Base-by-base conservation (phyloP, 2,888 invertebrate genomes). In the Drosophila quinaria region DNA sequence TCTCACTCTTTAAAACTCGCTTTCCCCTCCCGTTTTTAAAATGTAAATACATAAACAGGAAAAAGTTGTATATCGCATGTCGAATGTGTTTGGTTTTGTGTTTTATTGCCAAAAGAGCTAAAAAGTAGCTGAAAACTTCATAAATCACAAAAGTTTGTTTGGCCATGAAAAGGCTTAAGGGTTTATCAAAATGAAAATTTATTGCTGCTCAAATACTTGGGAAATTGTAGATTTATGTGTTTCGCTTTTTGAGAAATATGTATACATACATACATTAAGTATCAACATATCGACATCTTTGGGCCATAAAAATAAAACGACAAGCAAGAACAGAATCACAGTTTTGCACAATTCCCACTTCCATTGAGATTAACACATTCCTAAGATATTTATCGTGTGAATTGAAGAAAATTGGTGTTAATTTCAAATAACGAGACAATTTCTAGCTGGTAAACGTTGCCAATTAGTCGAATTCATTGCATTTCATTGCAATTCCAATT, bases 121-220 rank as follows among this genome's bases (percentile, higher is more conserved):
- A 61, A 67, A 74, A 75, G 76, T 72, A 68, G 75, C 87, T 75
- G 78, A 80, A 80, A 80, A 84, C 89, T 84, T 84, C 89, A 84
- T 84, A 84, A 84, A 84, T 84, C 84, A 84, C 84, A 88, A 80
- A 84, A 88, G 74, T 88, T 82, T 88, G 72, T 74, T 87, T 85
- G 89, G 89, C 87, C 85, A 87, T 83, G 83, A 83, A 83, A 83
- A 83, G 87, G 83, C 84, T 84, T 84, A 84, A 76, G 89, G 89
- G 84, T 80, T 84, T 84, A 84, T 88, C 84, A 84, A 84, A 84
- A 84, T 86, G 84, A 84, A 86, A 84, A 84, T 84, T 84, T 84
- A 84, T 84, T 84, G 84, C 66, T 72, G 71, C 81, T 80, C 80
- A 81, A 80, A 80, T 78, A 81, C 81, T 74, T 75, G 67, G 81